Percentiles rank a stretch among this genome's conserved stretches.
phyloP scores from a whole-genome alignment of 2,888 invertebrate genomes.

The Hesperia comma region DNA sequence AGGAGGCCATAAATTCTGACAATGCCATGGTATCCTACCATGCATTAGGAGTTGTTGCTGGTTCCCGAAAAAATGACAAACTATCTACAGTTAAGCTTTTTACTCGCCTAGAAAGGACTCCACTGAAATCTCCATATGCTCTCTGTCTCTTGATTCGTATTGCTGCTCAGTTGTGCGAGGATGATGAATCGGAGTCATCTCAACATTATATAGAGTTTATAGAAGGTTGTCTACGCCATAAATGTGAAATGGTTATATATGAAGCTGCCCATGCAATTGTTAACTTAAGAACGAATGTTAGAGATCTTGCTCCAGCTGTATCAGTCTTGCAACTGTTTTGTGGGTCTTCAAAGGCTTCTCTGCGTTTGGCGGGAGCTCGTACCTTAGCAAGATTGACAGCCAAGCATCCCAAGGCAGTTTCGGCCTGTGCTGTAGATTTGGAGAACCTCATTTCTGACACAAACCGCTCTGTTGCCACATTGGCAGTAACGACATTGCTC shows the following conservation, averaged over 20 bases:
- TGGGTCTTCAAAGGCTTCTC: constrained; percentile 97
- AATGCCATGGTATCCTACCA: constrained; percentile 98
- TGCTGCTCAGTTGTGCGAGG: constrained; percentile 96
- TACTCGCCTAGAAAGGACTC: constrained; percentile 91
- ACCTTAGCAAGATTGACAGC: constrained; percentile 98
- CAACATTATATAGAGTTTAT: constrained; percentile 95
- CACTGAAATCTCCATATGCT: constrained; percentile 97
- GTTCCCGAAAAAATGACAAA: constrained; percentile 96
- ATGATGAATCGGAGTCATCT: constrained; percentile 89
- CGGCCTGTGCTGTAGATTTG: constrained; percentile 98
- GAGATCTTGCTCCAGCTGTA: constrained; percentile 97
- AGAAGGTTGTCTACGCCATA: constrained; percentile 96
- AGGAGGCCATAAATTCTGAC: constrained; percentile 79
- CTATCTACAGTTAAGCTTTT: constrained; percentile 98
- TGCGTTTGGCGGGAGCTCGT: constrained; percentile 98
- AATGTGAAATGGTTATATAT: constrained; percentile 99
- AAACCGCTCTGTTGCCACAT: constrained; percentile 98
- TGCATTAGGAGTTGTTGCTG: constrained; percentile 97
- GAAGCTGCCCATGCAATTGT: constrained; percentile 99
- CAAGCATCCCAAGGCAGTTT: constrained; percentile 97
- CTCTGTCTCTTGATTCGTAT: constrained; percentile 97
- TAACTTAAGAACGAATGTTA: constrained; percentile 91
- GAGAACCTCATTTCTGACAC: constrained; percentile 99
- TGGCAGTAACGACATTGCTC: constrained; percentile 98
- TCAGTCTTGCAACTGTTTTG: constrained; percentile 98